Base-by-base conservation (phyloP, 2,113 vertebrate genomes). In the Bufo bufo region DNA sequence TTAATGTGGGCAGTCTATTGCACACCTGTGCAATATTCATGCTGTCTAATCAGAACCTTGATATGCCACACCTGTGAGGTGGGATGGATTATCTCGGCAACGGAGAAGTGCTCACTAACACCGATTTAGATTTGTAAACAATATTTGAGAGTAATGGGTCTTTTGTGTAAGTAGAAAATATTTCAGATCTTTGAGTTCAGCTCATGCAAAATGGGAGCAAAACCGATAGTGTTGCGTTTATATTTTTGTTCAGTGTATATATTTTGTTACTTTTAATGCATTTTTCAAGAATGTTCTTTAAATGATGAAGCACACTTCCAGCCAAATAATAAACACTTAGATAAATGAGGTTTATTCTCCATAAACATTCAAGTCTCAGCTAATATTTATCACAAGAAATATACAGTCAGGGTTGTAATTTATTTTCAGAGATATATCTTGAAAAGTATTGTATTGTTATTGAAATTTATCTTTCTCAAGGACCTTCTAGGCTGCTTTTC, bases 361-460 rank as follows among this genome's bases (percentile, higher is more conserved):
- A 63, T 66, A 84, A 89, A 84, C 74, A 89, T 84, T 84, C 59
- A 65, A 89, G 47, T 59, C 58, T 63, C 82, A 78, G 87, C 82
- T 89, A 84, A 84, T 89, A 89, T 89, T 89, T 89, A 89, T 89
- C 87, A 84, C 74, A 84, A 77, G 61, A 83, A 89, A 84, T 89
- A 84, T 89, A 78, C 47, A 58, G 81, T 63, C 72, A 84, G 45
- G 81, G 33, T 49, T 77, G 74, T 89, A 89, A 84, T 84, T 89
- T 89, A 84, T 89, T 89, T 84, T 59, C 82, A 78, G 65, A 89
- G 82, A 89, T 89, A 89, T 84, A 75, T 84, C 82, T 89, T 89
- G 85, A 89, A 89, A 78, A 78, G 87, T 89, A 61, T 83, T 89
- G 87, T 77, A 77, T 84, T 89, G 81, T 89, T 89, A 89, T 78